Percentiles rank a stretch among this genome's conserved stretches.
Evolutionary conservation across 2,797 vertebrate species (phyloP).

Genomic region (Eulemur mongoz): DNA sequence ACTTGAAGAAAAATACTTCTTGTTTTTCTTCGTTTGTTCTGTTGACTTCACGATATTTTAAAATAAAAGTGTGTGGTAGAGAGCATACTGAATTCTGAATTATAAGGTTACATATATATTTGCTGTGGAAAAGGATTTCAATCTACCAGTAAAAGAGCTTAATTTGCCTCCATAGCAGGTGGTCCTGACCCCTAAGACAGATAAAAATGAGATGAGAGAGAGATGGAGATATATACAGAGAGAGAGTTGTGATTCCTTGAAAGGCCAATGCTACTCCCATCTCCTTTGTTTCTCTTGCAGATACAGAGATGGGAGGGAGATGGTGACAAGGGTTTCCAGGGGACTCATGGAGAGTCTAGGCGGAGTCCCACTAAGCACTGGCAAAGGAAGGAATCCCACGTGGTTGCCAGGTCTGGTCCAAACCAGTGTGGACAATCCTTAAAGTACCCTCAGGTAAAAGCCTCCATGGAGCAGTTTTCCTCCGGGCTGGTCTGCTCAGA

Average conservation of each 20-base stretch:
- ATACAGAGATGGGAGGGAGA: not conserved
- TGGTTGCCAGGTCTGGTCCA: not conserved
- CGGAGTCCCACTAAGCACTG: not conserved
- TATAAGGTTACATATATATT: not conserved
- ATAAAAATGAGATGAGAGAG: not conserved
- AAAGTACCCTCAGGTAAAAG: not conserved
- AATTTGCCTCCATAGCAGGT: not conserved
- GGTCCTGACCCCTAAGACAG: not conserved
- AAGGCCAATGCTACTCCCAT: not conserved
- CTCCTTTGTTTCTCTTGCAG: not conserved
- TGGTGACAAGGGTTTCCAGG: not conserved
- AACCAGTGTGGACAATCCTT: not conserved
- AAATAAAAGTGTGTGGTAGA: not conserved
- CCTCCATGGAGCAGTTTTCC: not conserved
- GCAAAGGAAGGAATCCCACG: not conserved
- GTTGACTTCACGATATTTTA: conserved; percentile 24
- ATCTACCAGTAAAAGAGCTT: not conserved
- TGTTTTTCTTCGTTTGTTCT: not conserved
- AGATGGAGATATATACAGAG: not conserved
- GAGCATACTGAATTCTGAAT: not conserved
- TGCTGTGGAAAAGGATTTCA: not conserved
- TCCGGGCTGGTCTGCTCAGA: not conserved
- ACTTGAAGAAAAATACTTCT: not conserved
- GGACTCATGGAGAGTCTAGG: not conserved
- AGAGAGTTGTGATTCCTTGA: not conserved